Evolutionary conservation across 2,113 vertebrate species (phyloP), one percentile per base, ranked within the genome.

Genomic region (Corythornis madagascariensis): DNA sequence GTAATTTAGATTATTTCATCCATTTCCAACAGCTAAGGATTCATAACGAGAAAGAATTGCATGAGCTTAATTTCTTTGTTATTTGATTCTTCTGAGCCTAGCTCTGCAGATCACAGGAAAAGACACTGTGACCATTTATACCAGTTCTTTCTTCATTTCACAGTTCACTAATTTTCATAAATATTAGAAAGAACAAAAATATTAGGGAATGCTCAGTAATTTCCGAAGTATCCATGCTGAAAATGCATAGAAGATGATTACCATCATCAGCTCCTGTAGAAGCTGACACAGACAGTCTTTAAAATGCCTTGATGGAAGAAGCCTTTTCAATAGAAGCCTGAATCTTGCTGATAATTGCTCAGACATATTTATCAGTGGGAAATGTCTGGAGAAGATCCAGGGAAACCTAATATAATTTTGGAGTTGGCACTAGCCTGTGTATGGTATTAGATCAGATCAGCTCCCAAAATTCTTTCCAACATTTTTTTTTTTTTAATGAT

Each of bases 101-200:
- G 55, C 61, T 65, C 81, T 42, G 31, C 16, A 87, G 48, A 85
- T 89, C 67, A 76, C 63, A 70, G 78, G 31, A 91, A 87, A 79
- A 86, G 60, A 52, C 42, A 76, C 16, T 25, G 25, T 69, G 84
- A 85, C 71, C 59, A 45, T 73, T 87, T 86, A 70, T 73, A 59
- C 4, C 10, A 76, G 31, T 70, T 55, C 50, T 85, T 75, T 75
- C 71, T 73, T 76, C 15, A n/a, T 91, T 95, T 95, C 55, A 64
- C 52, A 79, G 74, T 83, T 93, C 72, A 78, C 64, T 57, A 59
- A 86, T 94, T 90, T 76, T 88, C 83, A 78, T 64, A 91, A 89
- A 88, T 90, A 91, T 35, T 43, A 65, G 47, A 73, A 88, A 86
- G 83, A 83, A 77, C 20, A 77, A 73, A 94, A 88, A 73, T 79